Conservation (phyloP, 2,797 vertebrate genomes). For the Neoniphon sammara region DNA sequence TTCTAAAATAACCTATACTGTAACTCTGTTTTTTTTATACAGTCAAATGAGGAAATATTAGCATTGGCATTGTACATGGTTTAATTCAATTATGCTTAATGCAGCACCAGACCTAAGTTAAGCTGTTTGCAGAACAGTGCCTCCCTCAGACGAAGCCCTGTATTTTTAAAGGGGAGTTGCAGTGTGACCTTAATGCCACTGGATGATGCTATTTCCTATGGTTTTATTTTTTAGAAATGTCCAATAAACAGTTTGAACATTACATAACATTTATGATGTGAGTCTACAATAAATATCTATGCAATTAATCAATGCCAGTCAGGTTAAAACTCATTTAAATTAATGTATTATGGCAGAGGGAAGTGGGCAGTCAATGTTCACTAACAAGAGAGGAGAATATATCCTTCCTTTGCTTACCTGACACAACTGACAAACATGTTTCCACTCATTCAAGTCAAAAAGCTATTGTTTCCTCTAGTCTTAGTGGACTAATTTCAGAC, state of each 20-base stretch:
- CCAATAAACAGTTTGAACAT: neutral
- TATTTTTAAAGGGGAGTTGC: neutral
- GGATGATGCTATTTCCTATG: slow-evolving; percentile 38
- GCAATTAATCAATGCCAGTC: too few species aligned
- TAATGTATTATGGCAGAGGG: too few species aligned
- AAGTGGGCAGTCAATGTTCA: too few species aligned
- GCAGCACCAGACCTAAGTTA: neutral
- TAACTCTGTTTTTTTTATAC: too few species aligned
- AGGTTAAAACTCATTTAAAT: too few species aligned
- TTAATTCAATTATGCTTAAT: neutral
- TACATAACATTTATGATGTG: too few species aligned
- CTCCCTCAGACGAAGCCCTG: neutral
- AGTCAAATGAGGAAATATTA: neutral
- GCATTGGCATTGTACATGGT: too few species aligned
- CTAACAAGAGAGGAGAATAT: neutral
- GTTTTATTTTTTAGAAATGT: neutral
- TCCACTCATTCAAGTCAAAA: slow-evolving; percentile 10
- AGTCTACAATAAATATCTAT: too few species aligned
- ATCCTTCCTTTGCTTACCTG: neutral
- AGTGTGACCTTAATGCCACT: slow-evolving; percentile 38
- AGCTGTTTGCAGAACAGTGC: too few species aligned
- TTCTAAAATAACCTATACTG: neutral
- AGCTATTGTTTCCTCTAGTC: slow-evolving; percentile 23
- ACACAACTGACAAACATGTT: neutral
- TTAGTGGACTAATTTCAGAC: slow-evolving; percentile 27